These are phyloP conservation scores for Archegozetes longisetosus DNA, from an alignment of 1,140 invertebrate species.

Conservation along the genomic window DNA sequence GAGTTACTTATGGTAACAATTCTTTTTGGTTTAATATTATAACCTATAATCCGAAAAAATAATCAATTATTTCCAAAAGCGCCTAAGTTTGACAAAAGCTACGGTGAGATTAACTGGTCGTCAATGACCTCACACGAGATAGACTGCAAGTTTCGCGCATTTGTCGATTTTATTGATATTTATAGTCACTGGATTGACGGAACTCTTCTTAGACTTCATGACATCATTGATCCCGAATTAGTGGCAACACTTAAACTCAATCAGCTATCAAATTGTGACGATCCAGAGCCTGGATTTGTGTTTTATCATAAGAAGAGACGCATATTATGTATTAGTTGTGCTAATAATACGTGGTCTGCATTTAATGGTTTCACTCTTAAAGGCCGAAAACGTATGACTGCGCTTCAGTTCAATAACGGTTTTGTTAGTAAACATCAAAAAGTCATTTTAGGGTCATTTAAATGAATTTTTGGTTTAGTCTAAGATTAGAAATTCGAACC, in stretches of 20 bases:
- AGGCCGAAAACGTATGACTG: slow-evolving; percentile 17
- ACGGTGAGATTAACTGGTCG: slow-evolving; percentile 22
- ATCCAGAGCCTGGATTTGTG: background rate
- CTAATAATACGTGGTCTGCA: slow-evolving; percentile 21
- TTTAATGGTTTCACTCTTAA: slow-evolving; percentile 15
- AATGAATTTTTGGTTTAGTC: too few relatives aligned
- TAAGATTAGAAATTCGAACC: too few relatives aligned
- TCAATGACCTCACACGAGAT: slow-evolving; percentile 17
- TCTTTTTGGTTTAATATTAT: slow-evolving; percentile 3
- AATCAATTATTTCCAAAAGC: slow-evolving; percentile 16
- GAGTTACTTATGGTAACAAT: slow-evolving; percentile 14
- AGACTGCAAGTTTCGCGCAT: slow-evolving; percentile 22
- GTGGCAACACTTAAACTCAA: slow-evolving; percentile 1
- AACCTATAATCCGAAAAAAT: background rate
- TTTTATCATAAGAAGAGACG: slow-evolving; percentile 9
- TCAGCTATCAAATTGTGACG: background rate
- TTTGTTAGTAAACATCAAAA: too few relatives aligned
- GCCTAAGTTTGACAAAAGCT: slow-evolving; percentile 20
- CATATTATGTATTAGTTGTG: slow-evolving; percentile 14
- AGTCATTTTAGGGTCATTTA: too few relatives aligned
- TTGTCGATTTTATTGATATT: slow-evolving; percentile 22
- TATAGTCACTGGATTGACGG: slow-evolving; percentile 16
- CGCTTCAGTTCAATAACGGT: slow-evolving; percentile 22
- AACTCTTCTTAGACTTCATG: slow-evolving; percentile 1
- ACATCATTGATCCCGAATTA: slow-evolving; percentile 9